Evolutionary conservation across 2,113 vertebrate genomes (phyloP).

Genomic region (Perca fluviatilis): DNA sequence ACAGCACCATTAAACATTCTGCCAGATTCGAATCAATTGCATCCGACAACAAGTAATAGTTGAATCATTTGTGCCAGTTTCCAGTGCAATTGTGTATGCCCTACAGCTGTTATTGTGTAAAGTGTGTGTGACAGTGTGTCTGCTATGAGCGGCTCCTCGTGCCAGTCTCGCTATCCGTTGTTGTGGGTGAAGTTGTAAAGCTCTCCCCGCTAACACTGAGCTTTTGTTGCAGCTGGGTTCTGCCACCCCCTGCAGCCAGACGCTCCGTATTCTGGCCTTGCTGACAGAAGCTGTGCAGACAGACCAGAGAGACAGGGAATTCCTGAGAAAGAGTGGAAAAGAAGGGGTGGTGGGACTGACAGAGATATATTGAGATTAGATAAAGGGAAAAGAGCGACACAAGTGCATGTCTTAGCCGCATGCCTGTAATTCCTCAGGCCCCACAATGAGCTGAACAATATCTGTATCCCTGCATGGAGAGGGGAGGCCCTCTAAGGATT

Average conservation of each 20-base stretch:
- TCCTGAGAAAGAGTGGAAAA: not conserved
- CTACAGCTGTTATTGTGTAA: constrained; percentile 6
- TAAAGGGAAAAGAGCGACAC: not conserved
- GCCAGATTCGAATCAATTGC: constrained; percentile 1
- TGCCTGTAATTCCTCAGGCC: constrained; percentile 60
- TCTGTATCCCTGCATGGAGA: constrained; percentile 1
- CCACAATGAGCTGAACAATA: constrained; percentile 19
- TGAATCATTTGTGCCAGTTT: constrained; percentile 30
- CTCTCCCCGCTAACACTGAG: constrained; percentile 7
- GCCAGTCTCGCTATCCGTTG: constrained; percentile 1
- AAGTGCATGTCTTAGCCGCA: constrained; percentile 20
- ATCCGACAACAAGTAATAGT: constrained; percentile 11
- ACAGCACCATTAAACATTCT: constrained; percentile 8
- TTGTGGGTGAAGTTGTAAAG: constrained; percentile 21
- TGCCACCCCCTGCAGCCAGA: constrained; percentile 12
- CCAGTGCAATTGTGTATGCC: not conserved
- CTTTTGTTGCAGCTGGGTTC: constrained; percentile 21
- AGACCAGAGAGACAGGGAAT: constrained; percentile 20
- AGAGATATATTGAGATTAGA: constrained; percentile 27
- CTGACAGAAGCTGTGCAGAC: constrained; percentile 37
- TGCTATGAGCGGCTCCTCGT: not conserved
- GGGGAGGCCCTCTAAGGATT: not conserved
- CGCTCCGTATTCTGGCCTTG: not conserved
- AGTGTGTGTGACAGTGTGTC: constrained; percentile 19
- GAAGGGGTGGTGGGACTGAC: not conserved